Evolutionary conservation across 2,888 invertebrate species (phyloP).

Genomic region (Netelia inedita): DNA sequence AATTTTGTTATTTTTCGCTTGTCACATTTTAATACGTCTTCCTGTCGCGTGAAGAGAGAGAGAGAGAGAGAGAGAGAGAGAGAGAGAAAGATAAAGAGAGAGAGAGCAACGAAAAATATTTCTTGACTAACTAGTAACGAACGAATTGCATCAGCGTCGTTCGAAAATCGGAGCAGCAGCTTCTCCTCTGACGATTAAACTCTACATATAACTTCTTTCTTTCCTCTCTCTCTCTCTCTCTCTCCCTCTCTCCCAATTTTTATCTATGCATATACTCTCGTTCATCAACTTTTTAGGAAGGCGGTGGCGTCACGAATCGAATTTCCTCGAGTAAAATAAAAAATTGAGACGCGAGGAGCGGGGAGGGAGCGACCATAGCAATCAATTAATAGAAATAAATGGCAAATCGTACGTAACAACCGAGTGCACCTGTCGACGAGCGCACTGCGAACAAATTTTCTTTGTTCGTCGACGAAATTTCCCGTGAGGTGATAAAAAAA

Average conservation of each 20-base stretch:
- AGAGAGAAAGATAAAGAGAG: constrained; percentile 1
- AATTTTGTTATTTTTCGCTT: constrained; percentile 35
- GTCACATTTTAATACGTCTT: constrained; percentile 38
- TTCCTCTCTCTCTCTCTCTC: constrained; percentile 3
- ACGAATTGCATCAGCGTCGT: constrained; percentile 69
- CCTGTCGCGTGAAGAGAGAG: neutral
- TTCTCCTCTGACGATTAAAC: constrained; percentile 57
- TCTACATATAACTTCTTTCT: neutral
- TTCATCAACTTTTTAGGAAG: constrained; percentile 63
- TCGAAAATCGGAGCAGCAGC: constrained; percentile 68
- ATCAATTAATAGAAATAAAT: constrained; percentile 73
- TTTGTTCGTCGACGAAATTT: constrained; percentile 17
- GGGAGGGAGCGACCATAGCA: constrained; percentile 5
- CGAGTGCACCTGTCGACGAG: constrained; percentile 56
- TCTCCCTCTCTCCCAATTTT: constrained; percentile 13
- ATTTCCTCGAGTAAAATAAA: constrained; percentile 50
- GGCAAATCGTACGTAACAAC: constrained; percentile 70
- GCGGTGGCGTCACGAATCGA: constrained; percentile 66
- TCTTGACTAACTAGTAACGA: constrained; percentile 71
- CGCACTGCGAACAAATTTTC: constrained; percentile 25
- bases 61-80: constrained; percentile 8
- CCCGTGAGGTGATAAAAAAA: neutral
- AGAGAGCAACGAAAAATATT: constrained; percentile 42
- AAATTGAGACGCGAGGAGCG: neutral
- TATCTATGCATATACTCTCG: constrained; percentile 35